Conservation (phyloP, 2,113 vertebrate species). For the Pagrus major region DNA sequence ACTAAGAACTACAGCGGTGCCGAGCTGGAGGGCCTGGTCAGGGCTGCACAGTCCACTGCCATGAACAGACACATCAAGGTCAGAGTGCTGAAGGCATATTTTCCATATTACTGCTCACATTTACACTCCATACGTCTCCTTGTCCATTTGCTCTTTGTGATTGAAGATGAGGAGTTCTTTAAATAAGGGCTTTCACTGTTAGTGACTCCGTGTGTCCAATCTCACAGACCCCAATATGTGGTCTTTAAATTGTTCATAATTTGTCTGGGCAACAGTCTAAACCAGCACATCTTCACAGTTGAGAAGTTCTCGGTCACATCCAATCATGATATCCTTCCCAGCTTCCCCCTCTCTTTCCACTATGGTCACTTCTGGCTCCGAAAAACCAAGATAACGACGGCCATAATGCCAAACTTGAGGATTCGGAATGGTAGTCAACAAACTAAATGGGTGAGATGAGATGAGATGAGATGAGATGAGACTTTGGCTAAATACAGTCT, state of each 20-base stretch:
- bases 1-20: constrained; percentile 98
- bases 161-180: not conserved
- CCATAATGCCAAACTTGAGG: no score
- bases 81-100: constrained; percentile 48
- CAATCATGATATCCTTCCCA: no score
- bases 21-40: constrained; percentile 94
- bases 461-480: no score
- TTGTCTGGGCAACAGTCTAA: not conserved
- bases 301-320: no score
- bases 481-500: no score
- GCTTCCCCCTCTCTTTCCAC: no score
- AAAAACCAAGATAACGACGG: no score
- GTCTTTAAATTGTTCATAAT: not conserved
- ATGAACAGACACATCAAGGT: constrained; percentile 99
- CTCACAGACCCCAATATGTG: not conserved
- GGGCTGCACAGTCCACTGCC: constrained; percentile 96
- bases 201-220: no score
- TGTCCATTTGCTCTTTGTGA: not conserved
- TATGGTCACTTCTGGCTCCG: no score
- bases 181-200: not conserved
- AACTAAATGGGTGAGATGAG: no score
- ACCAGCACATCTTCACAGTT: not conserved
- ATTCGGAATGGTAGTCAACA: no score
- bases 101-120: not conserved
- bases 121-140: not conserved